Evolutionary conservation across 2,797 vertebrate genomes (phyloP), one percentile per base, ranked within the genome.

Genomic region (Catharus ustulatus): DNA sequence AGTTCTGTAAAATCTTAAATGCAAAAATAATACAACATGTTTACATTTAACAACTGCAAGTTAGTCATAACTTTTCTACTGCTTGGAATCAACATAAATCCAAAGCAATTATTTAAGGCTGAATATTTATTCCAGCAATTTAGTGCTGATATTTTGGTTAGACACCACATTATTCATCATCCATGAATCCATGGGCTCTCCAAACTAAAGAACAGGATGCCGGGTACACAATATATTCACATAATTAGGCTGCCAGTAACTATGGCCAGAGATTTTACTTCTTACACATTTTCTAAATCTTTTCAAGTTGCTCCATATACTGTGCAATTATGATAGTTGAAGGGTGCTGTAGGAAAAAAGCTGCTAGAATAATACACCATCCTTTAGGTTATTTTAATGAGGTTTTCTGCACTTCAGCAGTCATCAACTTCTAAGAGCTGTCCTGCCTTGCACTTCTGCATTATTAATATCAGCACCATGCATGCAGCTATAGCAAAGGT

Each of bases 341-440:
- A 95, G 91, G 78, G 80, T 82, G 49, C 52, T 26, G 42, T 64
- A 77, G 55, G 66, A 89, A 89, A 91, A 91, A 90, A 82, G 7
- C 62, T 61, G 48, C 54, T 89, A 51, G 49, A 75, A 74, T 71
- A 81, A 86, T 58, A 75, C 57, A 87, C 75, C 48, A 76, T 95
- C 73, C 86, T 96, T 96, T 84, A 94, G 89, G 92, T 94, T 49
- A 87, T 87, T 95, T 85, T 90, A 92, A 97, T 95, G 95, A 95
- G 74, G 30, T 95, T 95, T 96, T 95, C 83, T 96, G 45, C 62
- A 64, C 57, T 94, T 84, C 72, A 94, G 46, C 79, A 84, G 52
- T 67, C 73, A 38, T 89, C 87, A 68, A 5, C 52, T 68, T 87
- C 87, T 84, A 79, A 79, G 83, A 91, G 82, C 71, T 94, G 45